Percentiles rank a stretch among this genome's conserved stretches.
These are phyloP conservation scores for Xiphias gladius DNA, from an alignment of 2,113 vertebrate genomes.

Conservation along the genomic window DNA sequence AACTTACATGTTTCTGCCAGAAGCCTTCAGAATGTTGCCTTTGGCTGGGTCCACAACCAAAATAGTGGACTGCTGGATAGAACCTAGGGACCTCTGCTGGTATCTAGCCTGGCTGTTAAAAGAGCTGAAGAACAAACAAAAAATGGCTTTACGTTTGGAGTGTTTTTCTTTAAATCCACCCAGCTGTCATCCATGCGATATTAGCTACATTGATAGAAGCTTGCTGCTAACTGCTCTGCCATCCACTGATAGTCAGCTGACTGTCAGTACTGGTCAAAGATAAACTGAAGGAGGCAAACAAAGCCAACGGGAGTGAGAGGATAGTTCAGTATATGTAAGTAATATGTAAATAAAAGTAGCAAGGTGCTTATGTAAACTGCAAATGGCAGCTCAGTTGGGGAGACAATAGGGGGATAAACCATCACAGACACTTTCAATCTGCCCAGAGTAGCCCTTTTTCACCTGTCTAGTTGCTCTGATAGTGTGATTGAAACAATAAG, in stretches of 20 bases:
- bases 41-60: conserved; percentile 89
- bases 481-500: too few species aligned
- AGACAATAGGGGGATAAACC: too few species aligned
- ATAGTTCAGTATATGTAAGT: too few species aligned
- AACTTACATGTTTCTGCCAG: conserved; percentile 92
- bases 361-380: too few species aligned
- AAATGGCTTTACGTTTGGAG: neutral
- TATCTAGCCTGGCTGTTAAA: conserved; percentile 90
- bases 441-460: too few species aligned
- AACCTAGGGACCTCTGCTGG: conserved; percentile 91
- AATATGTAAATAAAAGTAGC: too few species aligned
- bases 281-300: too few species aligned
- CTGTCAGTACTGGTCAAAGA: neutral
- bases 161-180: neutral
- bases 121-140: conserved; percentile 83
- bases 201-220: neutral
- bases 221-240: neutral
- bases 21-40: conserved; percentile 88
- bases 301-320: too few species aligned
- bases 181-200: neutral
- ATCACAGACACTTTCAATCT: too few species aligned
- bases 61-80: conserved; percentile 94
- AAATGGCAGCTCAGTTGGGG: too few species aligned
- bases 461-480: too few species aligned
- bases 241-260: neutral